Base-by-base conservation (phyloP, 2,113 vertebrate species). In the Lophura nycthemera region DNA sequence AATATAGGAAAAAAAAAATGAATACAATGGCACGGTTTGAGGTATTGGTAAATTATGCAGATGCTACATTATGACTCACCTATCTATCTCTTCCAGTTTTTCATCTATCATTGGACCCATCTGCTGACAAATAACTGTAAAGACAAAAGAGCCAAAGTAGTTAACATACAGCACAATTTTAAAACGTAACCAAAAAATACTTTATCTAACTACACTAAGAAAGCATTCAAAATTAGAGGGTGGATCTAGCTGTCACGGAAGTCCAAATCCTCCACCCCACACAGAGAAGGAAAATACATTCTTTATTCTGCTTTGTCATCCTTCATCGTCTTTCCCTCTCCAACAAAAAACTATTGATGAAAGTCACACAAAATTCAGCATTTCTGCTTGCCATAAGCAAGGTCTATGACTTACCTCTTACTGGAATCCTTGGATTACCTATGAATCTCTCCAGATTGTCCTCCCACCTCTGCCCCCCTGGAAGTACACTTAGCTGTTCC, bases 91-190 rank as follows among this genome's bases (percentile, higher is more conserved):
- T 91, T 99, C 97, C 19, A 99, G 98, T 83, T 98, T 98, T 93
- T 99, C 99, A 95, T 99, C 99, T 96, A 99, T 99, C 98, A 99
- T 97, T 11, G 99, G 99, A 57, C 99, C 98, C 99, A 99, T 99
- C 95, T 99, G 99, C 78, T 99, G 98, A 94, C 99, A 99, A n/a
- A 98, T 96, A 96, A 97, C 99, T 99, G 97, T 70, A 91, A 97
- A 97, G n/a, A 96, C 27, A 97, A 83, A 94, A 96, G 85, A 2
- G 21, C 60, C 70, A 82, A 65, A 60, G 36, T 11, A 64, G 34
- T 96, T 36, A 42, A 36, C 14, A 42, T 47, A 80, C 76, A 42
- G 45, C 83, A 74, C 69, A 84, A 63, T 63, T 24, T 56, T 84
- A 43, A 82, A 97, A 93, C 7, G 8, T 38, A 90, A 76, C 25